Evolutionary conservation across 2,113 vertebrate genomes (phyloP).

Genomic region (Corvus moneduloides): DNA sequence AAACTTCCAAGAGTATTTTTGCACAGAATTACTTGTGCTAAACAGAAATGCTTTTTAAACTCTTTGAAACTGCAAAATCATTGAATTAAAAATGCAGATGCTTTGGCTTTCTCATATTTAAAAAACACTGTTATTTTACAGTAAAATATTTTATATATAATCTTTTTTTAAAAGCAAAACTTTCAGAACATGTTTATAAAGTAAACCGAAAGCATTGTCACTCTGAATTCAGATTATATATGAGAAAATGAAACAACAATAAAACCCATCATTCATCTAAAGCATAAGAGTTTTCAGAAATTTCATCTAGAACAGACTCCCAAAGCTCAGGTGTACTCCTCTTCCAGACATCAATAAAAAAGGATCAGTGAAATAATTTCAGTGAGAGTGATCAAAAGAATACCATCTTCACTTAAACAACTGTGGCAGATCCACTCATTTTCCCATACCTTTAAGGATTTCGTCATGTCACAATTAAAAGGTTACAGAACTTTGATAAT

Average conservation of each 20-base stretch:
- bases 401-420: background rate
- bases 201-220: background rate
- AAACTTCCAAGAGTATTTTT: background rate
- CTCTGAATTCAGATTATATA: background rate
- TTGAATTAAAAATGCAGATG: background rate
- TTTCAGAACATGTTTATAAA: background rate
- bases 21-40: background rate
- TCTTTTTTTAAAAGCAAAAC: background rate
- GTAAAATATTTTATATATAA: background rate
- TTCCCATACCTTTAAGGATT: background rate
- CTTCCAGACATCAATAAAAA: background rate
- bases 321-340: background rate
- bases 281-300: background rate
- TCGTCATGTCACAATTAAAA: background rate
- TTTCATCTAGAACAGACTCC: background rate
- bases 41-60: background rate
- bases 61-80: background rate
- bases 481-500: background rate
- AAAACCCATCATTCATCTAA: background rate
- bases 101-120: background rate
- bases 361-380: background rate
- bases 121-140: background rate
- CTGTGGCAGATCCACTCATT: background rate
- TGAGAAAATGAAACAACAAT: background rate
- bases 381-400: background rate